Conservation (phyloP, 2,888 invertebrate genomes). For the Eretmocerus hayati region DNA sequence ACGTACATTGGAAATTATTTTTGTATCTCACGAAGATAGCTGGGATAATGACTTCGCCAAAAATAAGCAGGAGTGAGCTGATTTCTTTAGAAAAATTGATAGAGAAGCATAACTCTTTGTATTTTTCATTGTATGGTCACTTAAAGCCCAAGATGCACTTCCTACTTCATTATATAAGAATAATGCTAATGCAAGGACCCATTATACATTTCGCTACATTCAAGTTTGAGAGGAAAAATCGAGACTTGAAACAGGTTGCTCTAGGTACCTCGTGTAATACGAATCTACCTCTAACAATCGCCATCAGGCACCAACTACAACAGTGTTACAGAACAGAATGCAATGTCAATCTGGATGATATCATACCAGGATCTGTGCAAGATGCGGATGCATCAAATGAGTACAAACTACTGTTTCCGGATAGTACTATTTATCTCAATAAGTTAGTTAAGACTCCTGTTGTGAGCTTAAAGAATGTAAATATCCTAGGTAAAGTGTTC, state of each 20-base stretch:
- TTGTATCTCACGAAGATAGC: not conserved
- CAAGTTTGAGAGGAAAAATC: not conserved
- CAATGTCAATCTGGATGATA: not conserved
- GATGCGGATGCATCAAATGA: no score
- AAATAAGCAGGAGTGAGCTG: not conserved
- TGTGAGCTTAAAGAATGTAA: no score
- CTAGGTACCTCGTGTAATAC: not conserved
- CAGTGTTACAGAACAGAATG: not conserved
- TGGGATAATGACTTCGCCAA: not conserved
- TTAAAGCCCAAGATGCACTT: no score
- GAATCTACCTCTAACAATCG: not conserved
- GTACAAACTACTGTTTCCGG: no score
- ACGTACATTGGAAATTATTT: not conserved
- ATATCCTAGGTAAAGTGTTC: no score
- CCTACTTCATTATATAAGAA: not conserved
- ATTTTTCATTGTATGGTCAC: not conserved
- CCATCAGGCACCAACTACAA: slow-evolving; percentile 1
- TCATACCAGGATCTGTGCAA: no score
- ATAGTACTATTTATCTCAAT: no score
- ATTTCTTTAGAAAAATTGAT: not conserved
- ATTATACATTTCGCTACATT: not conserved
- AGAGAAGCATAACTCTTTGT: not conserved
- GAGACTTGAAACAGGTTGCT: not conserved
- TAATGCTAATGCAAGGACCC: not conserved
- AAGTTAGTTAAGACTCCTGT: no score